phyloP scores from a whole-genome alignment of 1,140 invertebrate genomes.

The Rhynchophorus ferrugineus region DNA sequence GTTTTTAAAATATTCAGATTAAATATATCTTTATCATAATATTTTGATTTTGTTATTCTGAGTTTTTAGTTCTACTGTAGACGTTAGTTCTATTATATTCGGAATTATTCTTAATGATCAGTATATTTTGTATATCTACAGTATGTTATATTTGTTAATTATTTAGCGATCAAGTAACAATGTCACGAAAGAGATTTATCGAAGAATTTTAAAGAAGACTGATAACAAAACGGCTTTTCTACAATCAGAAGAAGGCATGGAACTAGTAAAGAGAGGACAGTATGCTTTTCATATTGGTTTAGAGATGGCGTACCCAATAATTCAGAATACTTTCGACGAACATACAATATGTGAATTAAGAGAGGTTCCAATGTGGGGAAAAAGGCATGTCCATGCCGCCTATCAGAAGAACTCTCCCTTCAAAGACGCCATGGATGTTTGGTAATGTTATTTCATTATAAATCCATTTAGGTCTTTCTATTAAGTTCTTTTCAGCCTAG shows the following conservation, averaged over 20 bases:
- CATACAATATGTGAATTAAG: constrained; percentile 32
- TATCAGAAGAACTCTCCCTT: constrained; percentile 32
- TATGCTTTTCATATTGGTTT: constrained; percentile 34
- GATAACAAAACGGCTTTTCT: constrained; percentile 23
- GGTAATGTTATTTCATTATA: constrained; percentile 17
- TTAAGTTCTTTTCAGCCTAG: constrained; percentile 15
- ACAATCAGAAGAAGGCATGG: constrained; percentile 22
- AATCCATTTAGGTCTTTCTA: neutral
- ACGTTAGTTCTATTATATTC: too few species aligned
- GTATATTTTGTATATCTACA: too few species aligned
- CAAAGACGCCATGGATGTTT: constrained; percentile 30
- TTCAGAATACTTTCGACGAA: constrained; percentile 28
- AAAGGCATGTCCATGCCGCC: constrained; percentile 28
- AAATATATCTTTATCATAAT: too few species aligned
- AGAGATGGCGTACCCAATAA: constrained; percentile 32
- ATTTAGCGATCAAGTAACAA: neutral
- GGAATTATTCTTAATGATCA: too few species aligned
- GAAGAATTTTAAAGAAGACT: neutral
- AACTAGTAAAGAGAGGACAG: constrained; percentile 26
- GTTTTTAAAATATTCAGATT: too few species aligned
- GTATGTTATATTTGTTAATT: too few species aligned
- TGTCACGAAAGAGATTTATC: constrained; percentile 9
- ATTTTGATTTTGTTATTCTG: too few species aligned
- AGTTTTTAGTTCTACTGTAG: too few species aligned
- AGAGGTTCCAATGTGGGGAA: constrained; percentile 31